Conservation (phyloP, 2,888 invertebrate genomes). For the Orthonychiurus folsomi region DNA sequence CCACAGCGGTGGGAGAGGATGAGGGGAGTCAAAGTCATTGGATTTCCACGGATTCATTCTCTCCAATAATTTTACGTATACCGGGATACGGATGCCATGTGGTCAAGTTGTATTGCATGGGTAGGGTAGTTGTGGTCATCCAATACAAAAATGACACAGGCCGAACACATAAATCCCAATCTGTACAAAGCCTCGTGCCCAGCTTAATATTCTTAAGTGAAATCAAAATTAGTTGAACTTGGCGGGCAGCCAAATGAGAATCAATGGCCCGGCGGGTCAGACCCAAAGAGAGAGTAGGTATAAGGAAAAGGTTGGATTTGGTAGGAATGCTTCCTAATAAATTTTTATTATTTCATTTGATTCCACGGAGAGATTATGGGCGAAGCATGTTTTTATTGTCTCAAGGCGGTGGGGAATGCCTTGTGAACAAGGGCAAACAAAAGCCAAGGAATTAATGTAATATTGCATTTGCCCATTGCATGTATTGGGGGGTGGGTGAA, state of each 20-base stretch:
- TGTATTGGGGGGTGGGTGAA: background rate
- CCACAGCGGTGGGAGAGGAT: no score
- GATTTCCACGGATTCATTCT: no score
- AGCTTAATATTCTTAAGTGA: constrained; percentile 13
- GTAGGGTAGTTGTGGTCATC: no score
- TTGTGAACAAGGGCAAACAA: background rate
- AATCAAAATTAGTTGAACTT: constrained; percentile 8
- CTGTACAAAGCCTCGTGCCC: constrained; percentile 4
- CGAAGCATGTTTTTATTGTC: constrained; percentile 1
- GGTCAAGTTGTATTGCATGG: no score
- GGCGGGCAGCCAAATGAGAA: background rate
- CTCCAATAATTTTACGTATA: no score
- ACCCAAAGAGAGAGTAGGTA: background rate
- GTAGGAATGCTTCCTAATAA: no score
- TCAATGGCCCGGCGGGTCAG: background rate
- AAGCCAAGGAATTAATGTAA: background rate
- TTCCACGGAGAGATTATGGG: background rate
- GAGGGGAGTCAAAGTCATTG: no score
- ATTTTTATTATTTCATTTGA: constrained; percentile 1
- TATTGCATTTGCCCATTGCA: no score
- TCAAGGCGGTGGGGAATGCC: background rate
- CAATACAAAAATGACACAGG: background rate
- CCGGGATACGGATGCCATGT: no score
- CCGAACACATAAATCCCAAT: constrained; percentile 8
- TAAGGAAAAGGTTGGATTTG: no score